Conservation (phyloP, 2,113 vertebrate species). For the Fulica atra region DNA sequence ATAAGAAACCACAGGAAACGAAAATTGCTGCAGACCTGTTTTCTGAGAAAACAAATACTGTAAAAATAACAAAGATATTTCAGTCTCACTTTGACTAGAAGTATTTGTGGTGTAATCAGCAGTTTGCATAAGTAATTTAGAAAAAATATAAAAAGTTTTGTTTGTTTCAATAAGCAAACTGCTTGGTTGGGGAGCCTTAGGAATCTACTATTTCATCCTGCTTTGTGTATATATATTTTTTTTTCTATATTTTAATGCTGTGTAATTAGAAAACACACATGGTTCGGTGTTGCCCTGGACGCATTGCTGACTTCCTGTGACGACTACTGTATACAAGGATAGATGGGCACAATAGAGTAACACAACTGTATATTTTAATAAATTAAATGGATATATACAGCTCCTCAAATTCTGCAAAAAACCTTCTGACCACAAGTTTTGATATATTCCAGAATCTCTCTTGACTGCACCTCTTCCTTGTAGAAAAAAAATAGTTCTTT, state of each 20-base stretch:
- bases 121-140: background rate
- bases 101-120: background rate
- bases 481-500: background rate
- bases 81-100: background rate
- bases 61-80: background rate
- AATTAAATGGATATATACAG: background rate
- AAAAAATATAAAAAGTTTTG: background rate
- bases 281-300: background rate
- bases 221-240: background rate
- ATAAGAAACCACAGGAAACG: background rate
- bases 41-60: background rate
- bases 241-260: background rate
- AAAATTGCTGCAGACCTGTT: background rate
- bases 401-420: background rate
- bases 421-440: background rate
- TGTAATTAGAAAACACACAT: background rate
- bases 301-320: background rate
- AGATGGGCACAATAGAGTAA: background rate
- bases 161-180: background rate
- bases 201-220: background rate
- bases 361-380: background rate
- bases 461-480: background rate
- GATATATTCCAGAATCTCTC: background rate
- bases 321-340: background rate
- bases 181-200: background rate